Percentiles rank a stretch among this genome's conserved stretches.
These are phyloP conservation scores for Genyomyrus donnyi DNA, from an alignment of 2,113 vertebrate genomes.

Conservation along the genomic window DNA sequence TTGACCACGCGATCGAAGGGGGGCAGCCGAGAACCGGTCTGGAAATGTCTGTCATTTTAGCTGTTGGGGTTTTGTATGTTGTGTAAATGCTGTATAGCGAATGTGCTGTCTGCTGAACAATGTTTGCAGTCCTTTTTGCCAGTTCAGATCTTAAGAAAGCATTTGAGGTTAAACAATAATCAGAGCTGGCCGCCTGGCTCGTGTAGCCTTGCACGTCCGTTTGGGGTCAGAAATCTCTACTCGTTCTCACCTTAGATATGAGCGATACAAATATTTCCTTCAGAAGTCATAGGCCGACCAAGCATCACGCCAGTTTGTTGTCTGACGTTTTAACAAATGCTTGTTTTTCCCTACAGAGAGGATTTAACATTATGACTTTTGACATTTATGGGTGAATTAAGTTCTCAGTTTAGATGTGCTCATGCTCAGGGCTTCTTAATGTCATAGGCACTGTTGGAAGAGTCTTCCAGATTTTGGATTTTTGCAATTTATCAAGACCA, in stretches of 20 bases:
- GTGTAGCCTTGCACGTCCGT: not conserved
- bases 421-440: not conserved
- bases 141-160: not conserved
- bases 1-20: not conserved
- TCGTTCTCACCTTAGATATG: not conserved
- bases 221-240: not conserved
- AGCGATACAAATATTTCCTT: not conserved
- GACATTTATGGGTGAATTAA: not conserved
- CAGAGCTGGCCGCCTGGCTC: not conserved
- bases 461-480: not conserved
- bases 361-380: not conserved
- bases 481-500: not conserved
- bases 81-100: not conserved
- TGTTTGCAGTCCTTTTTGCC: not conserved
- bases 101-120: not conserved
- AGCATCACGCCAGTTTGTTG: not conserved
- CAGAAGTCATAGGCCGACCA: not conserved
- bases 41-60: not conserved
- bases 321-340: not conserved
- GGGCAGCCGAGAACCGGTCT: not conserved
- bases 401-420: not conserved
- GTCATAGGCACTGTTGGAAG: not conserved
- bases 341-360: not conserved
- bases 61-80: not conserved
- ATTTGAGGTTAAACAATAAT: not conserved